A percentile compares a stretch with the other conserved stretches of the same genome.
Conservation (phyloP, 2,888 invertebrate species). For the Harmothoe impar region DNA sequence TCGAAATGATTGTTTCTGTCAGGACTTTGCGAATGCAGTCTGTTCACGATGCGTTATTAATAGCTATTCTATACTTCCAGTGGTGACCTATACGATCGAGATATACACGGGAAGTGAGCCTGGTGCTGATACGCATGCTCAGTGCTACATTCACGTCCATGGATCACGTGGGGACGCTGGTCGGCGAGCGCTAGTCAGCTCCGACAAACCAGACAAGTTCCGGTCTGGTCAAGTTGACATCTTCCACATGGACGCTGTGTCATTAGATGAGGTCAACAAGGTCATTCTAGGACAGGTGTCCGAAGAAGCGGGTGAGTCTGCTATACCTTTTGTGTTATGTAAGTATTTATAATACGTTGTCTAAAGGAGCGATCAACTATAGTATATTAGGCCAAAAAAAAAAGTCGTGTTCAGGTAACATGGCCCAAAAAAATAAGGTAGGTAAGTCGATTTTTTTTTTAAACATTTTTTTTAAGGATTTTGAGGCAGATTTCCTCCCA, state of each 20-base stretch:
- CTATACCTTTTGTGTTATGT: too few species aligned
- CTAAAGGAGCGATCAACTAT: too few species aligned
- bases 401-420: too few species aligned
- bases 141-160: slow-evolving; percentile 69
- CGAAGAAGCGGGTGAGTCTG: slow-evolving; percentile 68
- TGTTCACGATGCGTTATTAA: background rate
- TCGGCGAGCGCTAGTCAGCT: slow-evolving; percentile 67
- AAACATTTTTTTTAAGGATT: too few species aligned
- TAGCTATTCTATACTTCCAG: background rate
- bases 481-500: too few species aligned
- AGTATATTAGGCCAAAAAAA: too few species aligned
- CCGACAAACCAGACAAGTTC: slow-evolving; percentile 66
- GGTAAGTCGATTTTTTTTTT: too few species aligned
- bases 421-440: too few species aligned
- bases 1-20: too few species aligned
- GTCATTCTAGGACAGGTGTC: slow-evolving; percentile 79
- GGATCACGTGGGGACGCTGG: slow-evolving; percentile 72
- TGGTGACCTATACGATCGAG: slow-evolving; percentile 65
- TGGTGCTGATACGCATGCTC: slow-evolving; percentile 72
- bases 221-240: slow-evolving; percentile 75
- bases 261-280: slow-evolving; percentile 75
- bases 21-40: background rate
- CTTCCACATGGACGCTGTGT: slow-evolving; percentile 81
- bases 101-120: slow-evolving; percentile 71
- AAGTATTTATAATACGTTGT: too few species aligned